A percentile compares a stretch with the other conserved stretches of the same genome.
phyloP scores from a whole-genome alignment of 1,140 invertebrate genomes.

The Galleria mellonella region DNA sequence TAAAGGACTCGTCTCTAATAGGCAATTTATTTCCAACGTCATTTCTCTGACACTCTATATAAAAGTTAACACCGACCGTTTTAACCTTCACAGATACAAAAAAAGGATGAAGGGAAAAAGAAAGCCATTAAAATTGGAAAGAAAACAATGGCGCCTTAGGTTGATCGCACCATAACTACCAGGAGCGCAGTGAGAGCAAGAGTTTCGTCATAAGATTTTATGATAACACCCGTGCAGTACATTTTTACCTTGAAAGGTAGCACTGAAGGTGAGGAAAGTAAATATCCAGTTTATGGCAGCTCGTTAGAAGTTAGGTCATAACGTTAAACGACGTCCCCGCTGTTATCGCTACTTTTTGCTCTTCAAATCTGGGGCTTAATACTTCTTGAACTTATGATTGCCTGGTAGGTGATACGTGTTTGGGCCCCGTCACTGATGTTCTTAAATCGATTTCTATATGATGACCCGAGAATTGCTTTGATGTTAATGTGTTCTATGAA shows the following conservation, averaged over 20 bases:
- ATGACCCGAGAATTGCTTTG: background rate
- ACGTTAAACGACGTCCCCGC: slow-evolving; percentile 45
- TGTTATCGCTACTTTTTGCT: slow-evolving; percentile 45
- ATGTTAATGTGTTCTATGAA: slow-evolving; percentile 1
- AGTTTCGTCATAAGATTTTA: slow-evolving; percentile 36
- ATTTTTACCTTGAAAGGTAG: slow-evolving; percentile 30
- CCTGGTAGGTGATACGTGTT: slow-evolving; percentile 20
- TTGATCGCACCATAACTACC: slow-evolving; percentile 5
- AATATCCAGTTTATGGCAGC: slow-evolving; percentile 55
- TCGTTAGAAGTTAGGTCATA: slow-evolving; percentile 61
- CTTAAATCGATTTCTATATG: background rate
- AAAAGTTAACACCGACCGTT: slow-evolving; percentile 12
- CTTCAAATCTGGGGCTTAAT: slow-evolving; percentile 42
- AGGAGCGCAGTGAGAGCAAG: slow-evolving; percentile 17
- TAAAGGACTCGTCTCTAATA: slow-evolving; percentile 6
- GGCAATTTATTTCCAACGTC: slow-evolving; percentile 15
- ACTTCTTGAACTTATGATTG: slow-evolving; percentile 41
- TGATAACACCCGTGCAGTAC: slow-evolving; percentile 24
- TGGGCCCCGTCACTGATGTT: too few relatives aligned
- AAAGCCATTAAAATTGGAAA: background rate
- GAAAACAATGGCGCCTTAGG: background rate
- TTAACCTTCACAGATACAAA: slow-evolving; percentile 1
- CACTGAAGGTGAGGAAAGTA: slow-evolving; percentile 43
- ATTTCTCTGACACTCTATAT: slow-evolving; percentile 11
- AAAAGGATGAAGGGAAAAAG: background rate